Evolutionary conservation across 2,113 vertebrate genomes (phyloP).

Genomic region (Pollachius pollachius): DNA sequence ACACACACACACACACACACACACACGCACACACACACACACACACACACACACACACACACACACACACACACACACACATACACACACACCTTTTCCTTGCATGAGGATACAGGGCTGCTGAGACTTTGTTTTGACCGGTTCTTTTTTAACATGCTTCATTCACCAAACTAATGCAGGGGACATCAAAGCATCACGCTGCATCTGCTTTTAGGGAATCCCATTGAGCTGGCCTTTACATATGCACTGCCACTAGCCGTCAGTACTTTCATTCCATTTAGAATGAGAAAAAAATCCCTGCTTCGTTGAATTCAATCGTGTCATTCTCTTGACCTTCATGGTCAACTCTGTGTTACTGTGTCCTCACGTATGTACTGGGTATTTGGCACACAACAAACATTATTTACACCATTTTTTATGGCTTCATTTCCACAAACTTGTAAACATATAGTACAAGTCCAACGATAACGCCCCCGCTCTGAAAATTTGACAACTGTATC

Average conservation of each 20-base stretch:
- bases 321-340: background rate
- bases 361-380: background rate
- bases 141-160: background rate
- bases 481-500: background rate
- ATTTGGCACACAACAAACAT: too few relatives aligned
- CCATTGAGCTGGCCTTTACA: conserved; percentile 24
- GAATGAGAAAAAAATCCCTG: too few relatives aligned
- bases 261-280: background rate
- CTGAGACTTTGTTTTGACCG: conserved; percentile 14
- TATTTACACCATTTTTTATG: too few relatives aligned
- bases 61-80: too few relatives aligned
- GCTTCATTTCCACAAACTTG: background rate
- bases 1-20: too few relatives aligned
- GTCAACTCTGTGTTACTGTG: background rate
- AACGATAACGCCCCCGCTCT: background rate
- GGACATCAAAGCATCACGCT: conserved; percentile 24
- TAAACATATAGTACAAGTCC: background rate
- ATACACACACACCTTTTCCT: background rate
- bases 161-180: conserved; percentile 22
- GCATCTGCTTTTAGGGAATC: conserved; percentile 1
- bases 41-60: too few relatives aligned
- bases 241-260: conserved; percentile 16
- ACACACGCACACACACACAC: too few relatives aligned
- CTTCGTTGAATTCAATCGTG: too few relatives aligned
- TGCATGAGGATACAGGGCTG: conserved; percentile 3